Evolutionary conservation across 2,888 invertebrate species (phyloP).

Genomic region (Alsophila aescularia): DNA sequence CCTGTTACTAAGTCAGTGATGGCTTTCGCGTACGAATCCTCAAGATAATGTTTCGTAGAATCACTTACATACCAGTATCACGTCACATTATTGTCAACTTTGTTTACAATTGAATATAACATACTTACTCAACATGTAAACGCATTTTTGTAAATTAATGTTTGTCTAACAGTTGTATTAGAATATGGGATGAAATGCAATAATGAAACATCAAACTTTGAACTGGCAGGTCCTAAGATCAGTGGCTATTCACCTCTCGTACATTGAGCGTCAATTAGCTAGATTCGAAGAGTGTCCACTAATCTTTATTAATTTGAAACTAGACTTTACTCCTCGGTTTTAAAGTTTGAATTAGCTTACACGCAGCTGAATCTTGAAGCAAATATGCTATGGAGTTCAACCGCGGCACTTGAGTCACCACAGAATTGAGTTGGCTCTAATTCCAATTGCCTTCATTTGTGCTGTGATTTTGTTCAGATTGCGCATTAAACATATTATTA

Average conservation of each 20-base stretch:
- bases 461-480: slow-evolving; percentile 27
- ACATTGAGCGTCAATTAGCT: slow-evolving; percentile 52
- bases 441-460: slow-evolving; percentile 43
- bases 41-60: too few relatives aligned
- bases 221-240: slow-evolving; percentile 32
- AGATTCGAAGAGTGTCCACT: slow-evolving; percentile 30
- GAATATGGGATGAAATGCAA: neutral
- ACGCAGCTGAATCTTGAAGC: slow-evolving; percentile 3
- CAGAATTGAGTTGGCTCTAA: slow-evolving; percentile 44
- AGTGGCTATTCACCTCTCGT: slow-evolving; percentile 48
- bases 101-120: too few relatives aligned
- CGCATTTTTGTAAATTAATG: too few relatives aligned
- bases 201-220: neutral
- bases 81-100: too few relatives aligned
- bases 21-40: too few relatives aligned
- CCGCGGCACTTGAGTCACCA: slow-evolving; percentile 43
- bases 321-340: slow-evolving; percentile 23
- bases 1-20: too few relatives aligned
- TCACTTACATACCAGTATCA: too few relatives aligned
- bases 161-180: neutral
- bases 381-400: slow-evolving; percentile 37
- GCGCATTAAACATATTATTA: neutral
- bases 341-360: slow-evolving; percentile 14
- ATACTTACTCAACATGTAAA: too few relatives aligned
- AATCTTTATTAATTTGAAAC: slow-evolving; percentile 10